A percentile compares a stretch with the other conserved stretches of the same genome.
phyloP scores from a whole-genome alignment of 2,888 invertebrate genomes.

The Mellilla xanthometata region DNA sequence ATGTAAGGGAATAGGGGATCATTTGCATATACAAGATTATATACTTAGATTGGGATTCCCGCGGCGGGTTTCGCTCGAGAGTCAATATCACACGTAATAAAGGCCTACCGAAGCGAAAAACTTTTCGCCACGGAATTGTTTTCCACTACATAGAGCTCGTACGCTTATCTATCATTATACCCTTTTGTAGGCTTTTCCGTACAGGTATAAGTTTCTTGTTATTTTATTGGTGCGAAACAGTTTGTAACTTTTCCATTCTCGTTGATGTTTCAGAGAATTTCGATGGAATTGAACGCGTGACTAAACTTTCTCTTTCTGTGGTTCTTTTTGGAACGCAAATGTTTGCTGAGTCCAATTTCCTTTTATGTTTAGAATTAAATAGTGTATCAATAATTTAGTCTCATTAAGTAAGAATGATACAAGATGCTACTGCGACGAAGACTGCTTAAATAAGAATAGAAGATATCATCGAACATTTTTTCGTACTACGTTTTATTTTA shows the following conservation, averaged over 20 bases:
- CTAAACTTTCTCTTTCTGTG: constrained; percentile 6
- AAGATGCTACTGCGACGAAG: too few relatives aligned
- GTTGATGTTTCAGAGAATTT: constrained; percentile 12
- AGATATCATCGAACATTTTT: too few relatives aligned
- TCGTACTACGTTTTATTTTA: neutral
- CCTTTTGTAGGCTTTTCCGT: constrained; percentile 36
- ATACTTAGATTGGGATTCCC: constrained; percentile 60
- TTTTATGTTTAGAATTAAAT: too few relatives aligned
- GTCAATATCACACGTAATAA: constrained; percentile 72
- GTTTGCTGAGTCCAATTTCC: too few relatives aligned
- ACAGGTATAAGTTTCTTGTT: constrained; percentile 34
- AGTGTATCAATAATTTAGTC: too few relatives aligned
- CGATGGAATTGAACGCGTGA: constrained; percentile 8
- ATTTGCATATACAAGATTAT: constrained; percentile 74
- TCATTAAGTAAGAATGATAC: too few relatives aligned
- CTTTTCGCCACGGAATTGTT: constrained; percentile 63
- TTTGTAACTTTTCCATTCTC: constrained; percentile 29
- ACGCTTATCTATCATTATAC: constrained; percentile 43
- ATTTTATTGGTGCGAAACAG: constrained; percentile 30
- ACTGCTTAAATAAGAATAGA: too few relatives aligned
- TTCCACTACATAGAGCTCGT: constrained; percentile 53
- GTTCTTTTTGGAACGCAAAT: neutral
- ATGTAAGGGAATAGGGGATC: constrained; percentile 62
- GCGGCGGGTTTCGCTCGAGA: constrained; percentile 50
- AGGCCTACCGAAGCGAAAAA: constrained; percentile 60